These are phyloP conservation scores for Tachuris rubrigastra DNA, from an alignment of 2,113 vertebrate species.

Conservation along the genomic window DNA sequence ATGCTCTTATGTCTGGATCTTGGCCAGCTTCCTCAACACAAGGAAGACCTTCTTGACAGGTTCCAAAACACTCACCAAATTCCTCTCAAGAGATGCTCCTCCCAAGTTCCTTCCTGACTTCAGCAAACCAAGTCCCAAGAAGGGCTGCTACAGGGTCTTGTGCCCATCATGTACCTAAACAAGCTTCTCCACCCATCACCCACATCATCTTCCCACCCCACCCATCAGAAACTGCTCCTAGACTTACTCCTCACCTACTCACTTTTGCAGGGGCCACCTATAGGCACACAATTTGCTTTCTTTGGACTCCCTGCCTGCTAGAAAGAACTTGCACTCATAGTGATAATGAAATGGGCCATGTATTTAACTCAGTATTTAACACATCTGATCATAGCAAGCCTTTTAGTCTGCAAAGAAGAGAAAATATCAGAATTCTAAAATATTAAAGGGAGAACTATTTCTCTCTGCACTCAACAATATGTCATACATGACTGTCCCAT, in stretches of 20 bases:
- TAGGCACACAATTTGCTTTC: neutral
- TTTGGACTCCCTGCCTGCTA: neutral
- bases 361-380: neutral
- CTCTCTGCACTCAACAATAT: neutral
- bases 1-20: neutral
- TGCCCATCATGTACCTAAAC: neutral
- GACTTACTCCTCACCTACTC: neutral
- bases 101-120: neutral
- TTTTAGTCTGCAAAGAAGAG: neutral
- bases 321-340: neutral
- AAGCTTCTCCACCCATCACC: neutral
- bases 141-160: neutral
- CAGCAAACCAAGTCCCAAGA: neutral
- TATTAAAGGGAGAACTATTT: neutral
- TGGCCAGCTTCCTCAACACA: neutral
- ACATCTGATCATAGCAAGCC: neutral
- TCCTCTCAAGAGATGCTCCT: neutral
- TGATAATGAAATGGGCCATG: neutral
- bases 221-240: neutral
- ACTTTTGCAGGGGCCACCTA: neutral
- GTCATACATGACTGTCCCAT: neutral
- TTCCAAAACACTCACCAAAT: neutral
- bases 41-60: neutral
- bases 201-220: neutral
- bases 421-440: neutral